Evolutionary conservation across 1,140 invertebrate species (phyloP), one percentile per base, ranked within the genome.

Genomic region (Drosophila kikkawai): DNA sequence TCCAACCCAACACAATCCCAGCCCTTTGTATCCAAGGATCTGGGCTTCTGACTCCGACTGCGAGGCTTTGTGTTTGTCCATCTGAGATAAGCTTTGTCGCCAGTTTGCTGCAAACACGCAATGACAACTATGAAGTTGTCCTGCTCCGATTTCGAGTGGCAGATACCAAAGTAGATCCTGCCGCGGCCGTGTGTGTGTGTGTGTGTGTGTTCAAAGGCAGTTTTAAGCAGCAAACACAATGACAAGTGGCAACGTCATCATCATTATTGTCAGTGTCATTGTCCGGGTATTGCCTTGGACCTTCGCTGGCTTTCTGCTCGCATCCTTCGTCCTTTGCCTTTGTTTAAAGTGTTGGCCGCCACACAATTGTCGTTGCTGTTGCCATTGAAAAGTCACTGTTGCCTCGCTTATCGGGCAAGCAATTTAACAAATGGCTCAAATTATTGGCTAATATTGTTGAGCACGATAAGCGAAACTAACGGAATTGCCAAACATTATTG

Each of bases 91-190:
- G 85, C 82, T 85, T 73, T 79, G 80, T 79, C 69, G 68, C 66
- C 84, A 87, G 84, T 88, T 88, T 87, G 84, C 67, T 61, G 78
- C 42, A 80, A 90, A 88, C 85, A 90, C 85, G 85, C 85, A 90
- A 85, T 70, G 81, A 90, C 85, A 79, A 90, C 81, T 83, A 65
- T 79, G 64, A 73, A 80, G 68, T 80, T 59, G 82, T 79, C 57
- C 47, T 42, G 42, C 63, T 59, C 57, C 67, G 79, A 87, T 76
- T 87, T 69, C 58, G 58, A 80, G 81, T 50, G 19, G 44, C 48
- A 57, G 45, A 55, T 80, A 70, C 58, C n/a, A 15, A 13, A 7
- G 12, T 29, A 29, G 12, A 48, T n/a, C 50, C 65, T 12, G 8
- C 1, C 12, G 13, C 39, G 48, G 13, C 34, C 53, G 50, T 57